Evolutionary conservation across 1,140 invertebrate species (phyloP), one percentile per base, ranked within the genome.

Genomic region (Solen grandis): DNA sequence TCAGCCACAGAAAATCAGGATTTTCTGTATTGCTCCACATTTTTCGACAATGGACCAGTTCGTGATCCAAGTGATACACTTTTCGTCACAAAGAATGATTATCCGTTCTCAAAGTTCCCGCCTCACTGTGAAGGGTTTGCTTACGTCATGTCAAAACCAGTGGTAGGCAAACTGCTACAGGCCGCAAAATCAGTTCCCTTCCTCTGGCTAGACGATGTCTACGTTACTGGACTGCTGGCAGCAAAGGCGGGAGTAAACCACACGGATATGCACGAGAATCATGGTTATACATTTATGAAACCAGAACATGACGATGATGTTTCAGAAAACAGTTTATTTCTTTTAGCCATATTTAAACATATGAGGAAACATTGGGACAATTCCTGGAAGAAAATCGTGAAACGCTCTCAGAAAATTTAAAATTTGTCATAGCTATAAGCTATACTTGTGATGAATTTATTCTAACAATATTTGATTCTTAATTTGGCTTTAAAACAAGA

Each of bases 141-240:
- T 8, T 90, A 90, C 74, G 77, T 88, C 4, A 83, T 91, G 0
- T 84, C 85, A 16, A 38, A n/a, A n/a, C 50, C 82, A 8, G 77
- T 75, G 13, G 80, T 77, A 62, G 65, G 65, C 29, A 76, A 83
- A 50, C 65, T 91, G 16, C 74, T 85, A 19, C 60, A 86, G 52
- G 84, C 86, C 0, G 52, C 87, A 22, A 29, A 68, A 16, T 62
- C 27, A 19, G 85, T 85, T 16, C 85, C 87, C 25, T 73, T 75
- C 19, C 88, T 91, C 60, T 89, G 88, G 74, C 86, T 91, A 19
- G 90, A 91, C 72, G 90, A 91, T 57, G 89, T 90, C 22, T 90
- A 85, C 63, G 66, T 91, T 5, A 91, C 90, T 5, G 90, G 90
- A 41, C 36, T 84, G 41, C 50, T 72, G 14, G 46, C 68, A 14